These are phyloP conservation scores for Drosophila trichaetosa DNA, from an alignment of 2,888 invertebrate species.

Conservation along the genomic window DNA sequence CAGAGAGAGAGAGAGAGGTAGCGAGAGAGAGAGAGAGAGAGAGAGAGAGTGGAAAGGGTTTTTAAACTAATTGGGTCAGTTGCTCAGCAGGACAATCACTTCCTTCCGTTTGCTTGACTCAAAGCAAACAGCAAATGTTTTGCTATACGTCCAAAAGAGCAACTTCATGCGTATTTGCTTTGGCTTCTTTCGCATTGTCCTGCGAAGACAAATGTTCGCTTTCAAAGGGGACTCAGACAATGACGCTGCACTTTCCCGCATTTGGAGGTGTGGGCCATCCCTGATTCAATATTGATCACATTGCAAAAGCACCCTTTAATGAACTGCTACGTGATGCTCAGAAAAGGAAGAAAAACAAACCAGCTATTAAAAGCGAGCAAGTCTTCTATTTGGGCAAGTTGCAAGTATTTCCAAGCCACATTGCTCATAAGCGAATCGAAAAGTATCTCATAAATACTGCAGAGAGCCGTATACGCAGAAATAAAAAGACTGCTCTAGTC, in stretches of 20 bases:
- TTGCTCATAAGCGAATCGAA: slow-evolving; percentile 5
- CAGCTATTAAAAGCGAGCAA: slow-evolving; percentile 31
- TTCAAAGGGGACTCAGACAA: slow-evolving; percentile 47
- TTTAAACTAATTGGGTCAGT: slow-evolving; percentile 66
- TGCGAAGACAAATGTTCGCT: slow-evolving; percentile 27
- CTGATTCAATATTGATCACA: slow-evolving; percentile 56
- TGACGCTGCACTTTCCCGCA: slow-evolving; percentile 62
- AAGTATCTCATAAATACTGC: slow-evolving; percentile 14
- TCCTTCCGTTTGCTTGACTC: slow-evolving; percentile 50
- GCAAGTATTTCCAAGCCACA: slow-evolving; percentile 1
- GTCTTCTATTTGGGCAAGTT: slow-evolving; percentile 26
- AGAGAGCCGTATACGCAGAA: slow-evolving; percentile 20
- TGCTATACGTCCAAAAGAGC: slow-evolving; percentile 59
- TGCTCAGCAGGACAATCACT: slow-evolving; percentile 49
- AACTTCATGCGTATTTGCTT: slow-evolving; percentile 73
- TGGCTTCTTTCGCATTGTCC: slow-evolving; percentile 30
- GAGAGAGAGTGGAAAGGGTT: slow-evolving; percentile 9
- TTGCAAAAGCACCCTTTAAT: slow-evolving; percentile 21
- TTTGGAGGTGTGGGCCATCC: not conserved
- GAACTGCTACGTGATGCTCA: slow-evolving; percentile 5
- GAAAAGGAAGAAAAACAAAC: not conserved
- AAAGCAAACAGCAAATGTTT: slow-evolving; percentile 57
- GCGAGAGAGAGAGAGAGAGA: not conserved
- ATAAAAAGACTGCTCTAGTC: slow-evolving; percentile 3
- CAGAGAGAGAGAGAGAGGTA: too few relatives aligned